Evolutionary conservation across 2,888 invertebrate genomes (phyloP), one percentile per base, ranked within the genome.

Genomic region (Drosophila mimica): DNA sequence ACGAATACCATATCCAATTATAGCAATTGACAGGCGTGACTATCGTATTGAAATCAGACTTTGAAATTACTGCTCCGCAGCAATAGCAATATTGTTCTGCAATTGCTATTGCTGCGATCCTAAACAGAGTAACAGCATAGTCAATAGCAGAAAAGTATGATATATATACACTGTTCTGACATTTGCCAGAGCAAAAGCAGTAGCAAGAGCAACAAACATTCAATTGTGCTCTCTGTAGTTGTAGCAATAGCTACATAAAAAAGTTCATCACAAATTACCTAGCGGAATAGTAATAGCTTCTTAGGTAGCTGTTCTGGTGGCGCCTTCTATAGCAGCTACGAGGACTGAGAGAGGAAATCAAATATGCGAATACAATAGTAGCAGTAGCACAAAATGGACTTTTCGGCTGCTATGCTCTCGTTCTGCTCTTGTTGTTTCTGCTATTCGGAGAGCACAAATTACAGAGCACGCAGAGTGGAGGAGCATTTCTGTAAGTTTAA

Each of bases 21-120:
- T 20, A 57, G n/a, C 51, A 51, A 51, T 51, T 30, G 51, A 11
- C 40, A 20, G 30, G 15, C 46, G 46, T 46, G 25, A 25, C 46
- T 25, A 46, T 15, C 46, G 15, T 20, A 25, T 46, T 25, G 46
- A 25, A 25, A 46, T 46, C 46, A 46, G 15, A 8, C 7, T 46
- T 25, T 8, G 7, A 46, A 46, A 15, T 7, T 46, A 25, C 20
- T 7, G 7, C 46, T 46, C 13, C 20, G 13, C 7, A 20, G 20
- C 46, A 15, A 43, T 43, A 11, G 43, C 20, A 25, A 46, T 46
- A 15, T 46, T 15, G 25, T 8, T 7, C 15, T 46, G 15, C 13
- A 1, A 8, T 46, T 25, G 25, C 25, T 8, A 25, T 46, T 8
- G 15, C 46, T 46, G 25, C 25, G 46, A 15, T 46, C 25, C 2